Evolutionary conservation across 2,888 invertebrate genomes (phyloP).

Genomic region (Philopedon plagiatum): DNA sequence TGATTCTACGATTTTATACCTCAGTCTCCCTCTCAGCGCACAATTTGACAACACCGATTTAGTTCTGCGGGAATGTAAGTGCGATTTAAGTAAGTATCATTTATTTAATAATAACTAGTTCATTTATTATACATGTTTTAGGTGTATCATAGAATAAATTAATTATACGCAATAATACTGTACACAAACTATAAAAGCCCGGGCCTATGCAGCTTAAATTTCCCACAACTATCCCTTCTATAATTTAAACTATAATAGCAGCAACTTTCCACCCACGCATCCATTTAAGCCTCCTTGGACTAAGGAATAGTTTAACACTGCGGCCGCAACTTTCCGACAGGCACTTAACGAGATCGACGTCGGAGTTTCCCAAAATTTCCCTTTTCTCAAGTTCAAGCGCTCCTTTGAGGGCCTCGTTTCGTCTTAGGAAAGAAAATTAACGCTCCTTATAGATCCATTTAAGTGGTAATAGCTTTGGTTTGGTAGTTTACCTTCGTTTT

Average conservation of each 20-base stretch:
- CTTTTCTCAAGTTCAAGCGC: constrained; percentile 22
- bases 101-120: too few species aligned
- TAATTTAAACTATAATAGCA: constrained; percentile 9
- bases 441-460: constrained; percentile 1
- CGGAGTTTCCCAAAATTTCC: constrained; percentile 16
- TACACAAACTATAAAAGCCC: neutral
- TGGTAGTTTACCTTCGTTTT: neutral
- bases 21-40: too few species aligned
- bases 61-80: too few species aligned
- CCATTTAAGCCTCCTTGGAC: constrained; percentile 18
- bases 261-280: constrained; percentile 9
- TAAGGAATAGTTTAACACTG: constrained; percentile 36
- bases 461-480: constrained; percentile 8
- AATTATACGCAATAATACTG: too few species aligned
- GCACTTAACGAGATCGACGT: constrained; percentile 28
- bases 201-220: constrained; percentile 5
- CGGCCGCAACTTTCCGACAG: constrained; percentile 24
- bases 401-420: constrained; percentile 23
- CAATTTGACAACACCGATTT: too few species aligned
- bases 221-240: neutral
- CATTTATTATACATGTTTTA: too few species aligned
- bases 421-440: constrained; percentile 17
- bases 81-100: too few species aligned
- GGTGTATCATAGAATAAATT: too few species aligned
- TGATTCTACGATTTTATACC: too few species aligned